Conservation (phyloP, 2,888 invertebrate species). For the Operophtera brumata region DNA sequence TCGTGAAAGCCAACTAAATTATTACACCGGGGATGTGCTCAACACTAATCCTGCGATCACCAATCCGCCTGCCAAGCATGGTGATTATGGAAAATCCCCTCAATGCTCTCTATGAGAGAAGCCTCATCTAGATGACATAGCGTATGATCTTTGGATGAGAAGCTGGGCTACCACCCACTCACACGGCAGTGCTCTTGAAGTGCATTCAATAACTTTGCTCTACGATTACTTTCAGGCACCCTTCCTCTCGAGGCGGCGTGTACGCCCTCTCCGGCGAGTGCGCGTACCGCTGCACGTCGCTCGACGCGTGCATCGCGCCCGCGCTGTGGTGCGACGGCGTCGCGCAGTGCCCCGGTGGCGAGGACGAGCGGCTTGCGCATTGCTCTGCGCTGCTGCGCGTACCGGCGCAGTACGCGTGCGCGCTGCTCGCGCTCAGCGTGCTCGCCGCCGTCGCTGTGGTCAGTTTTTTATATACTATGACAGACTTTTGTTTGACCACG, state of each 20-base stretch:
- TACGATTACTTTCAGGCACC: conserved; percentile 63
- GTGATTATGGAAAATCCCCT: no score
- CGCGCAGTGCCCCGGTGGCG: conserved; percentile 88
- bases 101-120: no score
- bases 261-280: conserved; percentile 86
- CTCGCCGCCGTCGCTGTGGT: conserved; percentile 77
- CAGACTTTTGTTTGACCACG: no score
- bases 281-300: conserved; percentile 86
- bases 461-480: conserved; percentile 39
- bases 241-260: conserved; percentile 77
- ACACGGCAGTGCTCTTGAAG: no score
- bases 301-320: conserved; percentile 90
- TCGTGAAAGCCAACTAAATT: no score
- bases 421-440: conserved; percentile 75
- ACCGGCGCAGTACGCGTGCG: conserved; percentile 86
- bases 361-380: conserved; percentile 89
- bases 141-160: no score
- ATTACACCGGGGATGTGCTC: no score
- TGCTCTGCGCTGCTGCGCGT: conserved; percentile 89
- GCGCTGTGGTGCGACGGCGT: conserved; percentile 91
- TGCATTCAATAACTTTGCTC: not conserved
- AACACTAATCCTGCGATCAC: no score
- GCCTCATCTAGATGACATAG: no score
- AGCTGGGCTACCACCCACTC: no score
- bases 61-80: no score